These are phyloP conservation scores for Nymphalis urticae DNA, from an alignment of 2,888 invertebrate species.

Conservation along the genomic window DNA sequence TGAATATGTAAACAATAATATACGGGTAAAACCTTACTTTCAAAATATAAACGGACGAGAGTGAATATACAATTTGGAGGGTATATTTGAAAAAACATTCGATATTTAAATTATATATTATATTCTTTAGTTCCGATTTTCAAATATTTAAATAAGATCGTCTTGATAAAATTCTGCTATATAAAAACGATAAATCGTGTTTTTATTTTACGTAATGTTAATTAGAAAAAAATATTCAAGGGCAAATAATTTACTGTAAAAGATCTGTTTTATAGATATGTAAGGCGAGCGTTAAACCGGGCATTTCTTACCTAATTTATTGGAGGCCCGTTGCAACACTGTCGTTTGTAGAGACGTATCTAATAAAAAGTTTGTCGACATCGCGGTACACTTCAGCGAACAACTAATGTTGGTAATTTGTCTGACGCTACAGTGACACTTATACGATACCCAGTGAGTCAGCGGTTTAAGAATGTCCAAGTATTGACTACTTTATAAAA, in stretches of 20 bases:
- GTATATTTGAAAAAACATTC: neutral
- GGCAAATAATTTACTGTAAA: neutral
- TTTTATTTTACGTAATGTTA: neutral
- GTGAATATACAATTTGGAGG: too few relatives aligned
- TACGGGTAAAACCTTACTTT: neutral
- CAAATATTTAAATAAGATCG: neutral
- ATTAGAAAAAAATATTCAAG: neutral
- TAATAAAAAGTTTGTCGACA: constrained; percentile 59
- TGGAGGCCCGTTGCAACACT: constrained; percentile 49
- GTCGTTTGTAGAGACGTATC: constrained; percentile 48
- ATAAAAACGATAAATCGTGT: neutral
- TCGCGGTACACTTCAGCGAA: constrained; percentile 47
- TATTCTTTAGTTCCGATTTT: too few relatives aligned
- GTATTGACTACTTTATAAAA: constrained; percentile 54
- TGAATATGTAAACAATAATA: neutral
- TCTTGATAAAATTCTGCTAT: neutral
- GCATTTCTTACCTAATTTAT: constrained; percentile 67
- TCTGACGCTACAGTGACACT: constrained; percentile 52
- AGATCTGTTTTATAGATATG: constrained; percentile 49
- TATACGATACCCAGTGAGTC: constrained; percentile 50
- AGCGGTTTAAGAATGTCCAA: constrained; percentile 52
- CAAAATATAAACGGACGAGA: too few relatives aligned
- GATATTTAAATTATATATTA: neutral
- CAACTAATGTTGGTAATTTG: constrained; percentile 55
- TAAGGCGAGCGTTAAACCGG: constrained; percentile 59